Conservation (phyloP, 2,797 vertebrate genomes). For the Neosilurus mollespiculum region DNA sequence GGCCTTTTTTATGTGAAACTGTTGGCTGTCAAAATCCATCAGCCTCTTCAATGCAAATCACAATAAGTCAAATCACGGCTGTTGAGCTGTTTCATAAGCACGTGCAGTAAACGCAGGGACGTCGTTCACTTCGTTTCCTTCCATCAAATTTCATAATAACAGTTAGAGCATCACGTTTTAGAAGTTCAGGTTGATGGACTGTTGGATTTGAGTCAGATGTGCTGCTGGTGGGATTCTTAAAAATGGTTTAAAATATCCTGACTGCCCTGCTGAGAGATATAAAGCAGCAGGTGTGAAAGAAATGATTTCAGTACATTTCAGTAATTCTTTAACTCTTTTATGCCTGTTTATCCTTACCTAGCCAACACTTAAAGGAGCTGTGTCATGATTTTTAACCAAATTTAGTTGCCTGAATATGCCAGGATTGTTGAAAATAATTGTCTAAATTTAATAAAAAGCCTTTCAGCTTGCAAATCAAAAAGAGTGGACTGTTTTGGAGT, state of each 20-base stretch:
- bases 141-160: background rate
- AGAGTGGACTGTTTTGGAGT: too few relatives aligned
- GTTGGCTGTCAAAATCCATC: constrained; percentile 6
- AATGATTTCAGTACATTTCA: too few relatives aligned
- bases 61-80: background rate
- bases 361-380: too few relatives aligned
- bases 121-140: background rate
- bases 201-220: background rate
- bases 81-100: background rate
- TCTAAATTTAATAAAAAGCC: too few relatives aligned
- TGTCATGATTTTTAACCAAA: too few relatives aligned
- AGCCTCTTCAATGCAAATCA: background rate
- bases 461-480: too few relatives aligned
- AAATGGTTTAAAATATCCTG: background rate
- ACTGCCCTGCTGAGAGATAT: background rate
- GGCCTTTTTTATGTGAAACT: background rate
- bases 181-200: too few relatives aligned
- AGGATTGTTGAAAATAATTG: too few relatives aligned
- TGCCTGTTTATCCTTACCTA: too few relatives aligned
- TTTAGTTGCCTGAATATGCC: too few relatives aligned
- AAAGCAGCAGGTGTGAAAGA: too few relatives aligned
- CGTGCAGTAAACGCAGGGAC: background rate
- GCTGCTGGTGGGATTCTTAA: background rate
- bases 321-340: too few relatives aligned
- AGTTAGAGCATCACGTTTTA: background rate